phyloP scores from a whole-genome alignment of 1,140 invertebrate species.

The Diprion similis region DNA sequence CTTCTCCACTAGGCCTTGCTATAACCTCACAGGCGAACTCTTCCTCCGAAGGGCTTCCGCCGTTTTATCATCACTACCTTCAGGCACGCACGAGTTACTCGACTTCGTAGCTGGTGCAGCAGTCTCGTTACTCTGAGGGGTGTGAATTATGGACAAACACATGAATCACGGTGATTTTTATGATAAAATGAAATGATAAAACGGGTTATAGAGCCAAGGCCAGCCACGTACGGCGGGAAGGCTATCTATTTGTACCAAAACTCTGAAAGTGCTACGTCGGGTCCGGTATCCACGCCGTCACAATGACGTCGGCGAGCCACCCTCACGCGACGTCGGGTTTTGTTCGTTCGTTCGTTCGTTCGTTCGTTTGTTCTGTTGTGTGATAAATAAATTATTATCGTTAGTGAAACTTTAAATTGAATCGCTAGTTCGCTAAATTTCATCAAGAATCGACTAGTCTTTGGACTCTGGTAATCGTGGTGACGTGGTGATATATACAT shows the following conservation, averaged over 20 bases:
- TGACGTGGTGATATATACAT: too few species aligned
- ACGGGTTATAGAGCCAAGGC: conserved; percentile 1
- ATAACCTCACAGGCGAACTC: conserved; percentile 52
- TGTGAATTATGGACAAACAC: neutral
- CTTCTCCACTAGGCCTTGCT: conserved; percentile 67
- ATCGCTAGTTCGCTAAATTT: too few species aligned
- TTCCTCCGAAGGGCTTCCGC: conserved; percentile 46
- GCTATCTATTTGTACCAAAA: conserved; percentile 7
- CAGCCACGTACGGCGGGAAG: neutral
- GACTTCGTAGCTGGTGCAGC: conserved; percentile 50
- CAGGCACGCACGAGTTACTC: conserved; percentile 56
- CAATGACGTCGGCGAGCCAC: too few species aligned
- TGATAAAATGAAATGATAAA: neutral
- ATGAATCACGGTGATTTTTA: neutral
- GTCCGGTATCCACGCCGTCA: neutral
- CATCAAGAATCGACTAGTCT: too few species aligned
- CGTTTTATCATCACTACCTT: conserved; percentile 60
- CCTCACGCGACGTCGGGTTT: too few species aligned
- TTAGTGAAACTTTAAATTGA: too few species aligned
- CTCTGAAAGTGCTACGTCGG: neutral
- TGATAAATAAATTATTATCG: too few species aligned
- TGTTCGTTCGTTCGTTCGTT: too few species aligned
- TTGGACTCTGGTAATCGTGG: too few species aligned
- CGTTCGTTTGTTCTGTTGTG: too few species aligned
- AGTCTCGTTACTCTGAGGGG: neutral